Evolutionary conservation across 2,113 vertebrate genomes (phyloP), one percentile per base, ranked within the genome.

Genomic region (Pelusios castaneus): DNA sequence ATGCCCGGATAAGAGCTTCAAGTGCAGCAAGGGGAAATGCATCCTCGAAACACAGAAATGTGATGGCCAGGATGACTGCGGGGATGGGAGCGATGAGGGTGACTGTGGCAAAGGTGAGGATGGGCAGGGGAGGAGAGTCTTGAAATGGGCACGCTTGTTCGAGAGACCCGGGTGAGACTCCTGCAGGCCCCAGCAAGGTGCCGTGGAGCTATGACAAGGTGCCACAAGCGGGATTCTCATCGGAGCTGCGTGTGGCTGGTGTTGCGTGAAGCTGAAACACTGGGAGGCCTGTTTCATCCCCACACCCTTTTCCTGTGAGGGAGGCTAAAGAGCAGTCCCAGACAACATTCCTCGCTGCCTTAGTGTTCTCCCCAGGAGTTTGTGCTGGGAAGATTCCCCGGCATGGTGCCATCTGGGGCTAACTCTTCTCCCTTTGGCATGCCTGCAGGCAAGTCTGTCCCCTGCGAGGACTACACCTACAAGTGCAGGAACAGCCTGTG

Each of bases 41-140:
- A 16, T 99, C 70, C 98, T 97, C 0, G 51, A 88, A 73, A 95
- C 97, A 24, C 97, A 86, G 85, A 95, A 92, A 75, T 99, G 99
- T 2, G 97, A 99, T 0, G 96, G 98, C 4, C 95, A 6, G 1
- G 95, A 98, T 0, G 79, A 99, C 98, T 99, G 99, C 9, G 98
- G 95, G 0, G 99, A 99, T 0, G 97, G 98, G 1, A 98, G 98
- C 0, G 99, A 99, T 0, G 99, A 99, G 95, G 95, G 98, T 0
- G 11, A 93, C 6, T 99, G 99, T 60, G 2, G 3, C 5, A 90
- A 1, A 0, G 93, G 99, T 99, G 93, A 98, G 98, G 21, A 1
- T 3, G 34, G 13, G 67, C 49, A n/a, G 41, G 0, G 0, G n/a
- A 17, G 19, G 25, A 73, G 11, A 7, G 13, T 31, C 2, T 70